Conservation (phyloP, 1,140 invertebrate species). For the Papilio polytes region DNA sequence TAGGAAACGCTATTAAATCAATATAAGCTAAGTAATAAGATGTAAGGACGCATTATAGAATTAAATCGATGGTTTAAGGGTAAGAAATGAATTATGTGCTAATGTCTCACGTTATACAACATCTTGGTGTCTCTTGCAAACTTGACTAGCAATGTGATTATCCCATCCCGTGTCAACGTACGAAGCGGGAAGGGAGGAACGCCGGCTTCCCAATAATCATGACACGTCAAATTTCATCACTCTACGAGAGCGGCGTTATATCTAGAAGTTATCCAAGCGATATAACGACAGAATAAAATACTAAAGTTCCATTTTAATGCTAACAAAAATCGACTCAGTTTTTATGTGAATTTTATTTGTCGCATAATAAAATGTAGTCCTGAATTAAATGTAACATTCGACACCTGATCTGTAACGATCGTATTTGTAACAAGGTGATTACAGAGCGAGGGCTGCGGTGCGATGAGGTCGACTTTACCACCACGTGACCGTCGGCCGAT, state of each 20-base stretch:
- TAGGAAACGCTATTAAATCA: too few species aligned
- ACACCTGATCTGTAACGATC: conserved; percentile 12
- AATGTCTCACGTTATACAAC: conserved; percentile 1
- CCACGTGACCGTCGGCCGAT: background rate
- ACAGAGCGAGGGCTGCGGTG: background rate
- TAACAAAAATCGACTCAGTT: background rate
- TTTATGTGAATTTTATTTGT: background rate
- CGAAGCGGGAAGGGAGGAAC: background rate
- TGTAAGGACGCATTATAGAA: too few species aligned
- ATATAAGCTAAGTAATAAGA: too few species aligned
- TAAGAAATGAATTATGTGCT: too few species aligned
- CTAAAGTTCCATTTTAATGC: too few species aligned
- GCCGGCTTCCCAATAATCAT: conserved; percentile 14
- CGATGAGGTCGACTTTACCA: conserved; percentile 14
- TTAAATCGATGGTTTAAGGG: too few species aligned
- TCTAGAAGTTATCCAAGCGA: background rate
- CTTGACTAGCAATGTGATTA: conserved; percentile 42
- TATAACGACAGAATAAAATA: background rate
- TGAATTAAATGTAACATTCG: conserved; percentile 10
- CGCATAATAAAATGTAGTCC: conserved; percentile 1
- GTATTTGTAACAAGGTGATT: conserved; percentile 26
- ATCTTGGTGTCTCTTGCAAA: conserved; percentile 18
- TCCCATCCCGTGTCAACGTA: conserved; percentile 37
- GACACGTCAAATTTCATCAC: conserved; percentile 39
- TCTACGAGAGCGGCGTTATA: background rate